Conservation (phyloP, 2,113 vertebrate genomes). For the Gavia stellata region DNA sequence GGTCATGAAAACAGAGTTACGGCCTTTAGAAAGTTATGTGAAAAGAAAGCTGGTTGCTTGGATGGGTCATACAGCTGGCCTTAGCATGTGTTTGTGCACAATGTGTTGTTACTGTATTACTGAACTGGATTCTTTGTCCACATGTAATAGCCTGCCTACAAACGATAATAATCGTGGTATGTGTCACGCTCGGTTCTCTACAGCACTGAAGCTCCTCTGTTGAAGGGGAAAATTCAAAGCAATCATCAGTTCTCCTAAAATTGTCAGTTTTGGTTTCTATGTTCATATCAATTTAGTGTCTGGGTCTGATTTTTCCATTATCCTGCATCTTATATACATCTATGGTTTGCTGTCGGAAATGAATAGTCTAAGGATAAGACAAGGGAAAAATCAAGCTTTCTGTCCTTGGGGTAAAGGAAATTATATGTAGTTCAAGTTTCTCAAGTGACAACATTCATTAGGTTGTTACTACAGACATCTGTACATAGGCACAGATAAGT, state of each 20-base stretch:
- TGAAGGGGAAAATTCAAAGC: not conserved
- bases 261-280: not conserved
- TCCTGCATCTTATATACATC: not conserved
- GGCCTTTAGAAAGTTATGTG: not conserved
- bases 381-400: conserved; percentile 25
- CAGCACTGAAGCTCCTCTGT: not conserved
- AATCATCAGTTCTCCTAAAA: not conserved
- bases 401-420: conserved; percentile 16
- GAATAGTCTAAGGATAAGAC: conserved; percentile 3
- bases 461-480: not conserved
- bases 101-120: not conserved
- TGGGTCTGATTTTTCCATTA: conserved; percentile 6
- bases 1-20: not conserved
- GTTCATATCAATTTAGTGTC: conserved; percentile 4
- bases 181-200: not conserved
- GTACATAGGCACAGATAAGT: not conserved
- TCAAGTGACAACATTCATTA: conserved; percentile 36
- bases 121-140: not conserved
- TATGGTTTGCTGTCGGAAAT: not conserved
- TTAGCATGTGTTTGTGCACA: not conserved
- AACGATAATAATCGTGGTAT: not conserved
- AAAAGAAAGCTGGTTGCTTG: not conserved
- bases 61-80: not conserved
- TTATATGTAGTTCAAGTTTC: conserved; percentile 3
- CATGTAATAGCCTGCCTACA: not conserved